Evolutionary conservation across 2,797 vertebrate species (phyloP).

Genomic region (Silurus lanzhouensis): DNA sequence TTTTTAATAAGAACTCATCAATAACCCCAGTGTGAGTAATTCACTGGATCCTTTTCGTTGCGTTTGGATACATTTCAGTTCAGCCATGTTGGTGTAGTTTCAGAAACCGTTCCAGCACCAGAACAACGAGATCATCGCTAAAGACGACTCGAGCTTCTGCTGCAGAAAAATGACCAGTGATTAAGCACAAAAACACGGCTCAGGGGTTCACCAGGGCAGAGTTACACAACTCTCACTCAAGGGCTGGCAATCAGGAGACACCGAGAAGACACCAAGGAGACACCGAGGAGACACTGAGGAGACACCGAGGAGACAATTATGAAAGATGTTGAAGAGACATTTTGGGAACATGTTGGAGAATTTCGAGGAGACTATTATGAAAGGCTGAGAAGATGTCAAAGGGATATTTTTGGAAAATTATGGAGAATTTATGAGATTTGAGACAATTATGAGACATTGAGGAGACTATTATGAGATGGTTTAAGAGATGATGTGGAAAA

Average conservation of each 20-base stretch:
- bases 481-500: no score
- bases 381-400: no score
- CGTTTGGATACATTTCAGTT: no score
- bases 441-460: no score
- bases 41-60: no score
- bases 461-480: no score
- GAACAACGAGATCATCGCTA: background rate
- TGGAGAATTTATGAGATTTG: no score
- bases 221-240: background rate
- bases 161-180: conserved; percentile 33
- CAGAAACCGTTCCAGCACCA: background rate
- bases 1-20: no score
- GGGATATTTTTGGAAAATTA: no score
- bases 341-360: background rate
- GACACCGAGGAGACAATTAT: background rate
- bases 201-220: background rate
- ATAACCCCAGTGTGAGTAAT: no score
- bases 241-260: background rate
- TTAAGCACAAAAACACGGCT: conserved; percentile 42
- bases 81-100: no score
- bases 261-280: background rate
- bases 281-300: background rate
- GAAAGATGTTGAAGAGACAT: background rate
- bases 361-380: no score
- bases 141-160: background rate